A percentile compares a stretch with the other conserved stretches of the same genome.
phyloP scores from a whole-genome alignment of 2,797 vertebrate genomes.

The Sebastes elongatus region DNA sequence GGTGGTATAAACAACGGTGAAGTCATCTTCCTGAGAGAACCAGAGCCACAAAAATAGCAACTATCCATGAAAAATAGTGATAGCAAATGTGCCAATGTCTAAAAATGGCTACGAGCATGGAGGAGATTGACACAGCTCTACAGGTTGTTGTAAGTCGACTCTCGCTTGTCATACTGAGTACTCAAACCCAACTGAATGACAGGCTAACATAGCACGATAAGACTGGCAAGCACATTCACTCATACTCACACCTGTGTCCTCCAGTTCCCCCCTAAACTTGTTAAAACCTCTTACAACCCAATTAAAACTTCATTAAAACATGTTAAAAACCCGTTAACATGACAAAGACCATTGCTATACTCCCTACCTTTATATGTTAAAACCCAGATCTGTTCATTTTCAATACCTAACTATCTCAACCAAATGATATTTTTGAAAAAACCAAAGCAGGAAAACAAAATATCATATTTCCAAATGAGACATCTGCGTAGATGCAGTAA shows the following conservation, averaged over 20 bases:
- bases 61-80: neutral
- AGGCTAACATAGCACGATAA: neutral
- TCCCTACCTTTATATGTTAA: rapidly evolving
- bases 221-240: neutral
- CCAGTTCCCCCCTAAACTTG: neutral
- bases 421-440: neutral
- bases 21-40: neutral
- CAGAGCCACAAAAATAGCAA: neutral
- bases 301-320: neutral
- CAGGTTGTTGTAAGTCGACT: neutral
- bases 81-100: neutral
- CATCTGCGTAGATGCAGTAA: neutral
- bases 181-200: neutral
- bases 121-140: neutral
- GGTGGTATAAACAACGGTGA: neutral
- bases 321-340: neutral
- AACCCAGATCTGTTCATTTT: neutral
- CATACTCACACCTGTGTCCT: neutral
- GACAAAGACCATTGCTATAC: neutral
- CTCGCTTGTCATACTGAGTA: neutral
- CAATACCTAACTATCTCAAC: neutral
- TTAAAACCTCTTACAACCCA: neutral
- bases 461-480: neutral
- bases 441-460: neutral
- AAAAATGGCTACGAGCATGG: neutral